Percentiles rank a stretch among this genome's conserved stretches.
Conservation (phyloP, 2,888 invertebrate species). For the Drosophila paramelanica region DNA sequence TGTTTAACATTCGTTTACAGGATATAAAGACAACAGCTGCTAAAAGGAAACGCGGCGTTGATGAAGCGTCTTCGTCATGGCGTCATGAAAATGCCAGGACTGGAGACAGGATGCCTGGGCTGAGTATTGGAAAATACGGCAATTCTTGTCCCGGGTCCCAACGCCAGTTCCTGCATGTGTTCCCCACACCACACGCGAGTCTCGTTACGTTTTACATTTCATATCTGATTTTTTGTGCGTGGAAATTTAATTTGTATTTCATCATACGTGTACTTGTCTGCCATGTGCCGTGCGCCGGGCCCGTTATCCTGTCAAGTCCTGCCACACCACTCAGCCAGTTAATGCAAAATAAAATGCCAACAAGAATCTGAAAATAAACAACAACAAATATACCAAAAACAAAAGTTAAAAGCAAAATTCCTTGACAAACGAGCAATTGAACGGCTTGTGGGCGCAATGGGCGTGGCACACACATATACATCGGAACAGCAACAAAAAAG, state of each 20-base stretch:
- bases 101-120: not conserved
- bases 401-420: constrained; percentile 58
- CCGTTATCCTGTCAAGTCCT: constrained; percentile 30
- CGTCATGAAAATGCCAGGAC: constrained; percentile 19
- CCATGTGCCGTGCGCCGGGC: constrained; percentile 23
- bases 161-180: constrained; percentile 4
- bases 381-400: constrained; percentile 27
- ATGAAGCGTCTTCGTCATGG: constrained; percentile 48
- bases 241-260: constrained; percentile 79
- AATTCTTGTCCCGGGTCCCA: constrained; percentile 13
- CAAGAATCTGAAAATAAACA: constrained; percentile 22
- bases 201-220: constrained; percentile 70
- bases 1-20: not conserved
- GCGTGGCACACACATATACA: constrained; percentile 17
- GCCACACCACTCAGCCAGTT: constrained; percentile 20
- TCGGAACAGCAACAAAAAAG: constrained; percentile 18
- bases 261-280: constrained; percentile 63
- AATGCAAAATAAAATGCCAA: constrained; percentile 20
- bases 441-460: constrained; percentile 31
- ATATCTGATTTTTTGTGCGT: constrained; percentile 75
- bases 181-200: not conserved
- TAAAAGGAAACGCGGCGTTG: constrained; percentile 41
- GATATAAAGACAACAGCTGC: constrained; percentile 46
- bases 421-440: constrained; percentile 62
- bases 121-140: constrained; percentile 10